phyloP scores from a whole-genome alignment of 1,140 invertebrate genomes.

The Pseudomyrmex dendroicus region DNA sequence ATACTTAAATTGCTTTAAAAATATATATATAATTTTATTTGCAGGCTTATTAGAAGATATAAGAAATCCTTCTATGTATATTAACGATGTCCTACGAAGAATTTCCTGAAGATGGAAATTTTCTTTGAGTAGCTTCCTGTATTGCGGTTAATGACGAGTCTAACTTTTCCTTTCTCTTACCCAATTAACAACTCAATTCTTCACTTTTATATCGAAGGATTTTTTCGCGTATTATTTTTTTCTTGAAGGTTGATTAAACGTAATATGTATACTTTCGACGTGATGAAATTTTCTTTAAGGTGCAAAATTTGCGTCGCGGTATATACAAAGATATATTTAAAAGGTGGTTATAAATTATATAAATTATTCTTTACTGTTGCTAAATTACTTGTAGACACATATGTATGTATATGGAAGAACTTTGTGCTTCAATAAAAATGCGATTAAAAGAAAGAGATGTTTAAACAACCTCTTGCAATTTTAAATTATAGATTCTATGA shows the following conservation, averaged over 20 bases:
- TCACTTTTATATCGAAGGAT: slow-evolving; percentile 41
- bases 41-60: slow-evolving; percentile 88
- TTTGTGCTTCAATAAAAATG: slow-evolving; percentile 77
- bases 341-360: slow-evolving; percentile 44
- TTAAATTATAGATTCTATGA: no score
- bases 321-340: slow-evolving; percentile 40
- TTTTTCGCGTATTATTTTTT: slow-evolving; percentile 6
- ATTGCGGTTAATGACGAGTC: slow-evolving; percentile 36
- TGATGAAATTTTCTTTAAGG: background rate
- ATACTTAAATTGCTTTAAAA: background rate
- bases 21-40: slow-evolving; percentile 69
- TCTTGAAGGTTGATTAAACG: slow-evolving; percentile 25
- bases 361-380: slow-evolving; percentile 58
- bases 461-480: background rate
- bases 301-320: slow-evolving; percentile 24
- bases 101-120: slow-evolving; percentile 76
- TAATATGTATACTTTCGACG: slow-evolving; percentile 1
- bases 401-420: slow-evolving; percentile 68
- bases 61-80: slow-evolving; percentile 86
- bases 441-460: slow-evolving; percentile 35
- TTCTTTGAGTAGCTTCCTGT: slow-evolving; percentile 58
- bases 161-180: background rate
- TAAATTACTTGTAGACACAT: slow-evolving; percentile 71
- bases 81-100: slow-evolving; percentile 85
- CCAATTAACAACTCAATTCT: slow-evolving; percentile 22